phyloP scores from a whole-genome alignment of 1,140 invertebrate species.

The Cotesia glomerata region DNA sequence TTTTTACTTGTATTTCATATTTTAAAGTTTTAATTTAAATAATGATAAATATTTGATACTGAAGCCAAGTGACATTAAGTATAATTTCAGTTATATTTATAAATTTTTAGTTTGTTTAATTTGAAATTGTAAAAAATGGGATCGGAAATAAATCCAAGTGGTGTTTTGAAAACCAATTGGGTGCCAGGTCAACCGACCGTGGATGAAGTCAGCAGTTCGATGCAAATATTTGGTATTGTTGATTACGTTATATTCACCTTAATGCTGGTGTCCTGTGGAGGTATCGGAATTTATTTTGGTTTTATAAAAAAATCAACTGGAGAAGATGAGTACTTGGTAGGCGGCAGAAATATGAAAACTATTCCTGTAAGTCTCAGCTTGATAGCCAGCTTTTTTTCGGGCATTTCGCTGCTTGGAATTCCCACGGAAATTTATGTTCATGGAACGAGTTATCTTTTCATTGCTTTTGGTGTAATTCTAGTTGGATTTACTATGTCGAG shows the following conservation, averaged over 20 bases:
- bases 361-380: slow-evolving; percentile 83
- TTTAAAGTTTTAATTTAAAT: neutral
- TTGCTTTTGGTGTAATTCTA: slow-evolving; percentile 68
- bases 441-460: slow-evolving; percentile 75
- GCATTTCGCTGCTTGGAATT: slow-evolving; percentile 75
- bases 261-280: slow-evolving; percentile 73
- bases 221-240: slow-evolving; percentile 70
- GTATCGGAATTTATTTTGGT: slow-evolving; percentile 65
- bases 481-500: slow-evolving; percentile 71
- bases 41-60: too few species aligned
- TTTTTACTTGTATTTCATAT: neutral
- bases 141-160: slow-evolving; percentile 25
- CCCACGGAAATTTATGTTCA: slow-evolving; percentile 86
- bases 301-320: slow-evolving; percentile 73
- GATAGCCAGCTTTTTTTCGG: slow-evolving; percentile 73
- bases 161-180: slow-evolving; percentile 18
- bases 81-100: too few species aligned
- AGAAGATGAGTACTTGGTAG: slow-evolving; percentile 80
- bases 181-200: slow-evolving; percentile 58
- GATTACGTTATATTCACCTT: slow-evolving; percentile 76
- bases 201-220: slow-evolving; percentile 66
- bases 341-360: slow-evolving; percentile 80
- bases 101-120: neutral
- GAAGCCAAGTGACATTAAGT: too few species aligned
- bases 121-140: slow-evolving; percentile 19